Base-by-base conservation (phyloP, 2,797 vertebrate species). In the Acanthornis magna region DNA sequence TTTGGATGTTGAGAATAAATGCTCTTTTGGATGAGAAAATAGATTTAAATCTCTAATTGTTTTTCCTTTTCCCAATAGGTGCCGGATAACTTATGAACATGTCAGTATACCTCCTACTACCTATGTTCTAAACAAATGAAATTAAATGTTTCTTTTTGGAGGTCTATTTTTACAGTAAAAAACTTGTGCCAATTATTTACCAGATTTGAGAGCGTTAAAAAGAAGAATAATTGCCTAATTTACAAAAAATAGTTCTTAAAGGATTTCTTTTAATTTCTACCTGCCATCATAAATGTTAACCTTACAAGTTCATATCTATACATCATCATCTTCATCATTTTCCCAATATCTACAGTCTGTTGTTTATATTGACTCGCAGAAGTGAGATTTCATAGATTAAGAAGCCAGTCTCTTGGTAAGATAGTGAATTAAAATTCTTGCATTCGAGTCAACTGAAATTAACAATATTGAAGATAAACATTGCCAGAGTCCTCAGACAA, bases 21-120 rank as follows among this genome's bases (percentile, higher is more conserved):
- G 73, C 18, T 91, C 34, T 87, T 88, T 87, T 67, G 65, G 66
- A 91, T 36, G 60, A 87, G 29, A 19, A 91, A 89, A 85, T 67
- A 32, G 57, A 58, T 95, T 95, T 63, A 92, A 81, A 95, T 54
- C 78, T 93, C 91, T n/a, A 93, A 77, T 81, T 77, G 25, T 81
- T 83, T 97, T 74, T 71, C 61, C 15, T 71, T 86, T 87, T 47
- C 40, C 85, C 57, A 85, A 42, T 15, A 66, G 54, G 61, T 83
- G 55, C 58, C 94, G 85, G 43, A 92, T 93, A 72, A 85, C 74
- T 91, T 92, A 88, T 5, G 8, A 81, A 77, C 57, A 58, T 60
- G 36, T 48, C 38, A 73, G 27, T 67, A 82, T 42, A 82, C 15
- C 38, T 74, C 50, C 55, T 88, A 51, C 13, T 42, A 91, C 88